Evolutionary conservation across 64 coral and sea anemone genomes (phyloP).

Genomic region (Montipora sp.): DNA sequence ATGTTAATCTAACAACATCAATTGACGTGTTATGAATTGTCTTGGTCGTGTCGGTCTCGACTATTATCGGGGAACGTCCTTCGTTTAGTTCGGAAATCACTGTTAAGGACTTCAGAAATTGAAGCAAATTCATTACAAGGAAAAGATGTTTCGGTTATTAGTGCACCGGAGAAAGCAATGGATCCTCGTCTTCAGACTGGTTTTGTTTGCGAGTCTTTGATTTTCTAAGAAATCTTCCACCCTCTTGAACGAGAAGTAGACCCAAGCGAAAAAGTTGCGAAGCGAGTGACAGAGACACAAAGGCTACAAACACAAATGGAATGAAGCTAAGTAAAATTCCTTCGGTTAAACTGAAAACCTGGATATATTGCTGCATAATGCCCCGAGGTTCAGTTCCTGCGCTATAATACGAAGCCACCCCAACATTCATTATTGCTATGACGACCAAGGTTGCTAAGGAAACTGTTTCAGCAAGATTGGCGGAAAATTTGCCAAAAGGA

Average conservation of each 20-base stretch:
- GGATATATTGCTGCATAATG: neutral
- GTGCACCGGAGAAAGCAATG: neutral
- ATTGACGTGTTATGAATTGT: no score
- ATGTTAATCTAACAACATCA: no score
- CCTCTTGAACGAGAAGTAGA: neutral
- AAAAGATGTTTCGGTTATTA: neutral
- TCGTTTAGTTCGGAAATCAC: no score
- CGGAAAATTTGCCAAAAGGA: conserved; percentile 9
- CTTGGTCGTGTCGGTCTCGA: no score
- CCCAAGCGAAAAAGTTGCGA: neutral
- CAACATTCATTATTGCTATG: conserved; percentile 45
- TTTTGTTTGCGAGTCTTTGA: neutral
- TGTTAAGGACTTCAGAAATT: no score
- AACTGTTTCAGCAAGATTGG: conserved; percentile 34
- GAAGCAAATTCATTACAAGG: neutral
- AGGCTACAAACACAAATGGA: neutral
- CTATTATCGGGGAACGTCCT: no score
- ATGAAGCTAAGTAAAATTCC: neutral
- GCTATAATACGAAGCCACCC: neutral
- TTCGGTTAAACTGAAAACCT: neutral
- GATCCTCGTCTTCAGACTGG: neutral
- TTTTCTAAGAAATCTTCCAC: neutral
- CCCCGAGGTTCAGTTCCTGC: neutral
- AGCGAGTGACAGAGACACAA: neutral
- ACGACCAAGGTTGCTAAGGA: conserved; percentile 45